phyloP scores from a whole-genome alignment of 2,797 vertebrate species.

The Tapirus indicus region DNA sequence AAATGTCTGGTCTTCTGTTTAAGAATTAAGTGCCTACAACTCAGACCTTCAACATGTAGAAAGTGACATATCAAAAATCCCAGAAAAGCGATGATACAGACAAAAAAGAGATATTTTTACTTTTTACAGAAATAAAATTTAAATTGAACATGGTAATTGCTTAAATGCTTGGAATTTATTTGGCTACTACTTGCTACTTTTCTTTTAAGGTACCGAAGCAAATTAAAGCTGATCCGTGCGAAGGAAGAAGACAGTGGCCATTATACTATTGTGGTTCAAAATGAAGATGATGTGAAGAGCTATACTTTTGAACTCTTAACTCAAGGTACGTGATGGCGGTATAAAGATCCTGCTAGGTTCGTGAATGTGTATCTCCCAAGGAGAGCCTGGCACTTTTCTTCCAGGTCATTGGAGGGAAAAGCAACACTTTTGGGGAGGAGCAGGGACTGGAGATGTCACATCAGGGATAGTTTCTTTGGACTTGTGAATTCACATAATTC shows the following conservation, averaged over 20 bases:
- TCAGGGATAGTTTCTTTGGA: neutral
- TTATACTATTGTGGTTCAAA: constrained; percentile 95
- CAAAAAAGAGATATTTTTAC: neutral
- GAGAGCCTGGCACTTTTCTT: neutral
- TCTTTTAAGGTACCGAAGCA: constrained; percentile 92
- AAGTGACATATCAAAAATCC: neutral
- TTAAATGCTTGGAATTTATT: neutral
- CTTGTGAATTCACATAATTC: neutral
- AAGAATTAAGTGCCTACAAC: neutral
- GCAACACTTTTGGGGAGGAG: neutral
- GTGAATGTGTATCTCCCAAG: neutral
- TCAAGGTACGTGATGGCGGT: constrained; percentile 91
- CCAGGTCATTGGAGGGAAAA: neutral
- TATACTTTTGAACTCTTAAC: constrained; percentile 94
- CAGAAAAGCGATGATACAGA: neutral
- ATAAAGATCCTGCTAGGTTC: fast-evolving
- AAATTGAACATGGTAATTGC: neutral
- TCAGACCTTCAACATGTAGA: neutral
- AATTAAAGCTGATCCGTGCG: constrained; percentile 96
- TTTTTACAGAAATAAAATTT: constrained; percentile 2
- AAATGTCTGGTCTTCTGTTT: neutral
- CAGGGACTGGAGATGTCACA: neutral
- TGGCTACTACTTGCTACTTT: neutral
- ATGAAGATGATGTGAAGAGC: constrained; percentile 91
- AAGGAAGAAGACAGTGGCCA: constrained; percentile 98